Conservation (phyloP, 2,888 invertebrate species). For the Chrysina gloriosa region DNA sequence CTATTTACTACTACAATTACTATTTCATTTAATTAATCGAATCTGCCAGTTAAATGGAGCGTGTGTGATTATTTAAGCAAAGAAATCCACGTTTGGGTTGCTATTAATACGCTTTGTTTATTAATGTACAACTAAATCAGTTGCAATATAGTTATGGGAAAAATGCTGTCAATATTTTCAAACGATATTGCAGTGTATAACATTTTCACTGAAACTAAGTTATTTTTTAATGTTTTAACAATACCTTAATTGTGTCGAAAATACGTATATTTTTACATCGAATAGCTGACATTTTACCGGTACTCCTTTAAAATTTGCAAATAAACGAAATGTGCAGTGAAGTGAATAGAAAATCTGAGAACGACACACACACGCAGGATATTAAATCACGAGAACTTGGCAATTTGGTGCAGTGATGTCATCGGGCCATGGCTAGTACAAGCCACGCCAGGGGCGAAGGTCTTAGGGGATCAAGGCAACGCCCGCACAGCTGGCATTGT, state of each 20-base stretch:
- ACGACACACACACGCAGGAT: slow-evolving; percentile 27
- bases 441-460: slow-evolving; percentile 49
- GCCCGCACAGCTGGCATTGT: slow-evolving; percentile 64
- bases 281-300: slow-evolving; percentile 3
- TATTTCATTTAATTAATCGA: no score
- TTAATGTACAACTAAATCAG: no score
- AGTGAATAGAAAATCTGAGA: slow-evolving; percentile 29
- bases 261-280: not conserved
- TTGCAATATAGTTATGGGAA: no score
- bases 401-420: slow-evolving; percentile 48
- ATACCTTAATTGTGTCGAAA: not conserved
- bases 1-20: no score
- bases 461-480: slow-evolving; percentile 54
- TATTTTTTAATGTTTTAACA: not conserved
- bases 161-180: no score
- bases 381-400: slow-evolving; percentile 39
- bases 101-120: no score
- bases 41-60: no score
- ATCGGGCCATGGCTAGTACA: slow-evolving; percentile 47
- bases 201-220: no score
- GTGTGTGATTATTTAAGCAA: no score
- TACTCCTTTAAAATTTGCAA: slow-evolving; percentile 4
- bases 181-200: no score
- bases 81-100: no score
- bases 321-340: slow-evolving; percentile 24